phyloP scores from a whole-genome alignment of 2,797 vertebrate species.

The Cyprinodon diabolis region DNA sequence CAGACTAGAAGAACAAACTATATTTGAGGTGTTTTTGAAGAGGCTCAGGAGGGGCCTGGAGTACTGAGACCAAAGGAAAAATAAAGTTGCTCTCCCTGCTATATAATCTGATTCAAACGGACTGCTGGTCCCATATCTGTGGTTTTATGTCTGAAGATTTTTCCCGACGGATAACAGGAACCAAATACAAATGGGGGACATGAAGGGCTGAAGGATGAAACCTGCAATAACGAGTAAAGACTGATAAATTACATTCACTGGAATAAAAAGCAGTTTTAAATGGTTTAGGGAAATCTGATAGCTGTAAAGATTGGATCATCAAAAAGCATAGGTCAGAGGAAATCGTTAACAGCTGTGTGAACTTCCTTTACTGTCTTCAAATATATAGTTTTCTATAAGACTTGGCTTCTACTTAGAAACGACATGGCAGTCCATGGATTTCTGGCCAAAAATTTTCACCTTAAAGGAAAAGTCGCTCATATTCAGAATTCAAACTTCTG shows the following conservation, averaged over 20 bases:
- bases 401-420: too few relatives aligned
- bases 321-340: not conserved
- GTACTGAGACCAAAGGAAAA: not conserved
- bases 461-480: too few relatives aligned
- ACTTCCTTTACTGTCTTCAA: not conserved
- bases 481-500: too few relatives aligned
- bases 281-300: too few relatives aligned
- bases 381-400: too few relatives aligned
- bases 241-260: not conserved
- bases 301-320: too few relatives aligned
- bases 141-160: not conserved
- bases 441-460: too few relatives aligned
- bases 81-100: not conserved
- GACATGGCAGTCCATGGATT: too few relatives aligned
- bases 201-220: not conserved
- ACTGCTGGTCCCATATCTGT: not conserved
- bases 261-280: not conserved
- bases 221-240: not conserved
- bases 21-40: slow-evolving; percentile 9
- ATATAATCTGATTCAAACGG: not conserved
- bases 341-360: not conserved
- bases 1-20: not conserved
- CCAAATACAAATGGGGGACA: too few relatives aligned
- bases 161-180: too few relatives aligned
- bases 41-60: slow-evolving; percentile 4